Conservation (phyloP, 2,797 vertebrate species). For the Ataeniobius toweri region DNA sequence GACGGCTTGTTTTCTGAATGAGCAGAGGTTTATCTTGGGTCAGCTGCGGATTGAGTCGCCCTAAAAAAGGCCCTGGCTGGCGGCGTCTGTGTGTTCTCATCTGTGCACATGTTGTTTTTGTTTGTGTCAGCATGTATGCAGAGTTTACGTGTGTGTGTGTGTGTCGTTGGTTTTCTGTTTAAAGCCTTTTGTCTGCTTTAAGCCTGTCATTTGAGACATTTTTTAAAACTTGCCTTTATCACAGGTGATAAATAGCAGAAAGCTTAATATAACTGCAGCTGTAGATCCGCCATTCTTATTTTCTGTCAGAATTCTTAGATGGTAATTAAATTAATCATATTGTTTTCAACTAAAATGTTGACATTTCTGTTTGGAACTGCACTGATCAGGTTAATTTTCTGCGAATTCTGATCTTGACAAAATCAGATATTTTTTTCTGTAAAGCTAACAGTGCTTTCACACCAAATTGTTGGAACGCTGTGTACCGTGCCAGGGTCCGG, state of each 20-base stretch:
- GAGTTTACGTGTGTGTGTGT: conserved; percentile 21
- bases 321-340: neutral
- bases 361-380: neutral
- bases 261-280: neutral
- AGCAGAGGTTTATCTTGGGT: conserved; percentile 56
- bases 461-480: too few relatives aligned
- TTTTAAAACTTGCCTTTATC: conserved; percentile 8
- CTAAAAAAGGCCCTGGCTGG: conserved; percentile 27
- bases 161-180: neutral
- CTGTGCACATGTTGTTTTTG: conserved; percentile 59
- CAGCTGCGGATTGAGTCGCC: conserved; percentile 37
- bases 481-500: too few relatives aligned
- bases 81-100: conserved; percentile 41
- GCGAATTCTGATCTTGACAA: neutral
- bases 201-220: conserved; percentile 41
- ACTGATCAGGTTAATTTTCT: neutral
- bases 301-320: neutral
- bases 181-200: conserved; percentile 42
- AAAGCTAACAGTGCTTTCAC: too few relatives aligned
- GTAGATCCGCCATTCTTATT: neutral
- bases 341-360: neutral
- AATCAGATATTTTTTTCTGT: neutral
- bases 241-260: neutral
- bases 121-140: conserved; percentile 59
- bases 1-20: conserved; percentile 48